A percentile compares a stretch with the other conserved stretches of the same genome.
Conservation (phyloP, 2,888 invertebrate genomes). For the Cataglyphis albicans region DNA sequence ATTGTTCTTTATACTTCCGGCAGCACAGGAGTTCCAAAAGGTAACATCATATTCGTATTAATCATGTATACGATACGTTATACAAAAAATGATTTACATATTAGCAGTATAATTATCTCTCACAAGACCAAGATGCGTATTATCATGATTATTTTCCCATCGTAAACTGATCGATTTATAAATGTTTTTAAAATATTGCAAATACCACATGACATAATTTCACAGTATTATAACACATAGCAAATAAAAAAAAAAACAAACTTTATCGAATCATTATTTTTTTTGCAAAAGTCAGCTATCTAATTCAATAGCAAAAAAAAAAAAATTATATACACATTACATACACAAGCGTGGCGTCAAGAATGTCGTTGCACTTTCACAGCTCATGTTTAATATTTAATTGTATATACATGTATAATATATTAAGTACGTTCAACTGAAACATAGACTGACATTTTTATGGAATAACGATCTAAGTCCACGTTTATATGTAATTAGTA, state of each 20-base stretch:
- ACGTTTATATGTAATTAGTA: neutral
- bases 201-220: neutral
- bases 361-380: neutral
- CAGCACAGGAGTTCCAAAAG: conserved; percentile 96
- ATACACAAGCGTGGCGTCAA: neutral
- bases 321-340: neutral
- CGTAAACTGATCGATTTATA: neutral
- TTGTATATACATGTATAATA: neutral
- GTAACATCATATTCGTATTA: conserved; percentile 80
- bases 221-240: neutral
- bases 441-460: too few relatives aligned
- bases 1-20: conserved; percentile 95
- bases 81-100: neutral
- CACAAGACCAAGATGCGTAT: neutral
- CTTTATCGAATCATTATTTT: neutral
- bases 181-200: neutral
- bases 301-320: neutral
- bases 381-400: neutral
- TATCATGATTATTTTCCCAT: neutral
- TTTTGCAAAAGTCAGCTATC: neutral
- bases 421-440: too few relatives aligned
- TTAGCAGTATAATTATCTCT: neutral
- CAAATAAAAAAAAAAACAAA: neutral
- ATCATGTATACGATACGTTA: conserved; percentile 5
- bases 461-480: too few relatives aligned